A percentile compares a stretch with the other conserved stretches of the same genome.
Evolutionary conservation across 1,140 invertebrate species (phyloP).

Genomic region (Apis cerana): DNA sequence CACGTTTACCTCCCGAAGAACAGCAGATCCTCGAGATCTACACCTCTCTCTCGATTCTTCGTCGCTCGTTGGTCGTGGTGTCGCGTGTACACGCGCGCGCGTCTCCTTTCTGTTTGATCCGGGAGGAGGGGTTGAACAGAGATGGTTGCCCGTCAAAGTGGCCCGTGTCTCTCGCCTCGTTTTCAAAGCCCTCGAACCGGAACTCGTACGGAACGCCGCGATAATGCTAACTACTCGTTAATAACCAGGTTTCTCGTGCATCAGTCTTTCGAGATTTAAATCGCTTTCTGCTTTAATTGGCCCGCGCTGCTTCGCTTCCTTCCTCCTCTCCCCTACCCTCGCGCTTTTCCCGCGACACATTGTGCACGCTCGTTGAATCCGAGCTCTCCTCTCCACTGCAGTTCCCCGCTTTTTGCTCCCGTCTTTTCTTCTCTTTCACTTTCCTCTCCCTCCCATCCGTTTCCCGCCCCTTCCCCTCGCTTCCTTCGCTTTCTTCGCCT

Average conservation of each 20-base stretch:
- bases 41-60: background rate
- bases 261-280: conserved; percentile 48
- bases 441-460: background rate
- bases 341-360: background rate
- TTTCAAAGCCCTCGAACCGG: conserved; percentile 15
- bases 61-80: conserved; percentile 9
- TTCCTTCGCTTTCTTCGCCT: background rate
- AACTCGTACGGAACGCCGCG: background rate
- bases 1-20: background rate
- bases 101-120: conserved; percentile 47
- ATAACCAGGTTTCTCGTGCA: conserved; percentile 49
- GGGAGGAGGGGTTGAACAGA: background rate
- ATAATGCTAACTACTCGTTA: conserved; percentile 49
- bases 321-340: background rate
- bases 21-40: background rate
- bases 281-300: conserved; percentile 59
- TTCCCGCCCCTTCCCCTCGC: too few relatives aligned
- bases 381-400: background rate
- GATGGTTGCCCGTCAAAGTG: conserved; percentile 53
- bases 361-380: background rate
- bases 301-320: background rate
- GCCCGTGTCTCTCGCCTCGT: conserved; percentile 6
- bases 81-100: background rate
- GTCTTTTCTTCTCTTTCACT: background rate
- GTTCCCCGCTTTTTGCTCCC: too few relatives aligned